Evolutionary conservation across 2,797 vertebrate species (phyloP).

Genomic region (Xenopus petersii): DNA sequence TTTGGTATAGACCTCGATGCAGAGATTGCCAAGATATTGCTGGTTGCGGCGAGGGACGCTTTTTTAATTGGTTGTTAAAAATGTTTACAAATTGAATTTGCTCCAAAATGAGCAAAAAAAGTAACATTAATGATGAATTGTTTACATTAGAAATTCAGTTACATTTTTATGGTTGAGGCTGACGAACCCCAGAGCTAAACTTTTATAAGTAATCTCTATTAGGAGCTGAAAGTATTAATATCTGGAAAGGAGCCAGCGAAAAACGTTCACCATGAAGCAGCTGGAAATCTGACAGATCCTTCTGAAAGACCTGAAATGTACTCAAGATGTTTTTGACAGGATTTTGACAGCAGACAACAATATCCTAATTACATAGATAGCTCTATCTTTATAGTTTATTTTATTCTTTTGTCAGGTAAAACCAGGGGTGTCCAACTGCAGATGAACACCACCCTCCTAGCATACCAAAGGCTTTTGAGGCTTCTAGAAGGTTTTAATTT

Average conservation of each 20-base stretch:
- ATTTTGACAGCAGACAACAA: too few relatives aligned
- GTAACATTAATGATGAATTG: constrained; percentile 5
- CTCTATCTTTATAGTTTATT: too few relatives aligned
- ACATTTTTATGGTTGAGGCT: constrained; percentile 6
- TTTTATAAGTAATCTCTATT: constrained; percentile 20
- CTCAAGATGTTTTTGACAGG: too few relatives aligned
- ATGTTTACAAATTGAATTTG: constrained; percentile 8
- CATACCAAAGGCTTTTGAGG: too few relatives aligned
- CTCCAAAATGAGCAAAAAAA: not conserved
- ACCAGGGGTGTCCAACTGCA: too few relatives aligned
- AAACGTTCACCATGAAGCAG: not conserved
- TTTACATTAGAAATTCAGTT: not conserved
- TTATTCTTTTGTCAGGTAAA: too few relatives aligned
- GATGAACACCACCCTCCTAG: too few relatives aligned
- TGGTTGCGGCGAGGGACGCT: not conserved
- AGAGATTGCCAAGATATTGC: not conserved
- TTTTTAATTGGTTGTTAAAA: constrained; percentile 11
- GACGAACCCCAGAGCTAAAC: not conserved
- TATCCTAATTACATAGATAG: too few relatives aligned
- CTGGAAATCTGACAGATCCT: not conserved
- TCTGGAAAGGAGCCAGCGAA: not conserved
- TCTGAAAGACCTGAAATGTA: too few relatives aligned
- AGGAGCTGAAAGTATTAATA: constrained; percentile 24
- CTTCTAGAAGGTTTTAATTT: too few relatives aligned
- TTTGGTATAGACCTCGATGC: not conserved